Evolutionary conservation across 2,797 vertebrate genomes (phyloP).

Genomic region (Anabacerthia variegaticeps): DNA sequence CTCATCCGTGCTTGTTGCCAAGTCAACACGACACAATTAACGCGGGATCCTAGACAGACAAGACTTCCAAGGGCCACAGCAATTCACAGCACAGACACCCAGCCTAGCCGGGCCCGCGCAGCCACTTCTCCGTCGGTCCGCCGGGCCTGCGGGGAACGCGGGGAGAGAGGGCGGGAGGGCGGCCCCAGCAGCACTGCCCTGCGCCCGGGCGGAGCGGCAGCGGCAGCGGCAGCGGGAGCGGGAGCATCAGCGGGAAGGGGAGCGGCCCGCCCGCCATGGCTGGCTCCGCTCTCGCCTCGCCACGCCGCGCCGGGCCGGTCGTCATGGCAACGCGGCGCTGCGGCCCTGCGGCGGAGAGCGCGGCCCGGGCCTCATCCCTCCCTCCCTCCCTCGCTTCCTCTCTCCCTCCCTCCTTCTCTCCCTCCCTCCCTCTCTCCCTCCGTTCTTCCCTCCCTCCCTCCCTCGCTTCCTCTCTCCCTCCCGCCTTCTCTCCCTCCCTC

Average conservation of each 20-base stretch:
- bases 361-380: not conserved
- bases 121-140: fast-evolving
- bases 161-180: fast-evolving
- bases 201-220: fast-evolving
- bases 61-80: fast-evolving
- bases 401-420: too few species aligned
- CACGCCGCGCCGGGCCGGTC: fast-evolving
- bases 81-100: fast-evolving
- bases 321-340: not conserved
- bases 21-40: not conserved
- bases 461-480: not conserved
- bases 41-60: not conserved
- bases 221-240: too few species aligned
- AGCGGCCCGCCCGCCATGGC: fast-evolving
- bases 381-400: too few species aligned
- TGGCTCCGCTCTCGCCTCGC: not conserved
- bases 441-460: too few species aligned
- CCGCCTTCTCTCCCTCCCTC: not conserved
- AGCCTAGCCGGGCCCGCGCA: too few species aligned
- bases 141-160: not conserved
- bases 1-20: not conserved
- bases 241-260: too few species aligned
- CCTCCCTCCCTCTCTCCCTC: not conserved
- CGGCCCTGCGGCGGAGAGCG: not conserved
- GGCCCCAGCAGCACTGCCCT: too few species aligned